Evolutionary conservation across 2,797 vertebrate species (phyloP).

Genomic region (Momotus momota): DNA sequence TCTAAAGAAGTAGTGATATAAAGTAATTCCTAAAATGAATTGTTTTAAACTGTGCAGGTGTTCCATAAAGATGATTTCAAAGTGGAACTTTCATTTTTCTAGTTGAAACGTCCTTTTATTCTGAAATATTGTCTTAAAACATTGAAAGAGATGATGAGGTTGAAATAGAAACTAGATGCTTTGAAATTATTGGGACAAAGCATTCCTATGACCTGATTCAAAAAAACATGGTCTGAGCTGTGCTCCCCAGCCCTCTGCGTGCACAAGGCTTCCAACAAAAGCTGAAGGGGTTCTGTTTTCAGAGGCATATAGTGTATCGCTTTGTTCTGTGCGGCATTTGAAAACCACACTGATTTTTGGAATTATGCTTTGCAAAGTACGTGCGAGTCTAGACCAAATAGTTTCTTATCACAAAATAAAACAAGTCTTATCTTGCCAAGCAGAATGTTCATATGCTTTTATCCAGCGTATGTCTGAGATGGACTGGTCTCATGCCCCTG

Average conservation of each 20-base stretch:
- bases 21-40: background rate
- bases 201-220: background rate
- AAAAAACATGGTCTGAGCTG: background rate
- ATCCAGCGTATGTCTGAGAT: background rate
- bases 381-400: background rate
- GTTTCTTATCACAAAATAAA: conserved; percentile 11
- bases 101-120: background rate
- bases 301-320: fast-evolving
- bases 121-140: background rate
- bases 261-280: background rate
- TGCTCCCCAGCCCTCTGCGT: background rate
- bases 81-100: background rate
- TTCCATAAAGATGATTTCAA: background rate
- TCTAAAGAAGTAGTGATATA: background rate
- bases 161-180: background rate
- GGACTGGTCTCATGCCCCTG: background rate
- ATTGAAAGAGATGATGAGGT: background rate
- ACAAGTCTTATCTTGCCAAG: conserved; percentile 29
- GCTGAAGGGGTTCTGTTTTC: background rate
- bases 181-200: background rate
- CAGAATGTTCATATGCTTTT: background rate
- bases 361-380: background rate
- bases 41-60: background rate
- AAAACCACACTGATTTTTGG: background rate
- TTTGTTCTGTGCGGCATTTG: background rate